Conservation (phyloP, 1,140 invertebrate species). For the Oscheius sp. region DNA sequence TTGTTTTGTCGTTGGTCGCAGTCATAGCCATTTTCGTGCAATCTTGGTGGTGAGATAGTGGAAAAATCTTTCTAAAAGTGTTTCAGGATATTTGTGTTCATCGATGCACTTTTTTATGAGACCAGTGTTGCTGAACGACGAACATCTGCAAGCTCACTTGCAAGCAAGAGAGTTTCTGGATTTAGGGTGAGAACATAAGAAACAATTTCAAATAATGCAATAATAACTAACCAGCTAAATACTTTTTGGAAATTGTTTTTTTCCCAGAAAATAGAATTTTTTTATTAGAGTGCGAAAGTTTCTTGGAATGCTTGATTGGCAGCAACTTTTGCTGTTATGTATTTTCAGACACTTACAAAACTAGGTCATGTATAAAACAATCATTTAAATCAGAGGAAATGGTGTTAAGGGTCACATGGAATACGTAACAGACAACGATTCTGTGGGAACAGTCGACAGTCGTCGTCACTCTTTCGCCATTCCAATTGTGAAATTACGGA, state of each 20-base stretch:
- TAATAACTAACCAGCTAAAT: too few species aligned
- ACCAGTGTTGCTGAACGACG: neutral
- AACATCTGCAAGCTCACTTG: neutral
- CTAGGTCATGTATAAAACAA: too few species aligned
- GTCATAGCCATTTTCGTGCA: conserved; percentile 16
- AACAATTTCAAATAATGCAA: too few species aligned
- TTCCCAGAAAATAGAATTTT: too few species aligned
- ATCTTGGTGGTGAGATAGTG: conserved; percentile 27
- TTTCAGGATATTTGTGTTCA: conserved; percentile 18
- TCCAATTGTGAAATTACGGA: neutral
- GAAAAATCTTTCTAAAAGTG: neutral
- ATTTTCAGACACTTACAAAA: too few species aligned
- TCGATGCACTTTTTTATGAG: conserved; percentile 22
- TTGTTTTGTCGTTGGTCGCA: neutral
- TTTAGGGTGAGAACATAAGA: neutral
- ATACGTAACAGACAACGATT: neutral
- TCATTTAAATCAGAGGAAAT: too few species aligned
- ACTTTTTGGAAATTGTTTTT: too few species aligned
- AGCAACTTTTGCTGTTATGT: too few species aligned
- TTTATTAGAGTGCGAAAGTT: too few species aligned
- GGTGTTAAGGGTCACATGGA: neutral
- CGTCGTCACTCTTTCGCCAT: neutral
- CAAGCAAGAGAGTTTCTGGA: neutral
- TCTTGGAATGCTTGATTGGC: too few species aligned
- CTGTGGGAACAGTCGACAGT: neutral